Conservation (phyloP, 2,888 invertebrate species). For the Parasteatoda lunata region DNA sequence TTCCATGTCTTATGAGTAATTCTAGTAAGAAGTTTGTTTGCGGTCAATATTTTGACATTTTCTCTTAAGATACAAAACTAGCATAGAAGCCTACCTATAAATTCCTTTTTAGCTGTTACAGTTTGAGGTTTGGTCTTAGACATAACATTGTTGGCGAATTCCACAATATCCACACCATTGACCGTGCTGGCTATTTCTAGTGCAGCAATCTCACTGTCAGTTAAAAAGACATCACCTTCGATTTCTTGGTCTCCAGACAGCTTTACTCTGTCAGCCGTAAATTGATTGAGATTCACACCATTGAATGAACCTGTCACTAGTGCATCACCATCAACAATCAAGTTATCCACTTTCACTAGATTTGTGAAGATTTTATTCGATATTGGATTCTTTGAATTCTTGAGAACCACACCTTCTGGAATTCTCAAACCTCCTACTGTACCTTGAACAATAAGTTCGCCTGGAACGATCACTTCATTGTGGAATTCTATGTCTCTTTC, state of each 20-base stretch:
- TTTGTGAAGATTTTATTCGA: conserved; percentile 52
- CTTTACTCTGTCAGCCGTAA: conserved; percentile 35
- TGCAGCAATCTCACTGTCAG: conserved; percentile 27
- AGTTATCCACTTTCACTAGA: conserved; percentile 35
- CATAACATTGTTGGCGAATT: conserved; percentile 67
- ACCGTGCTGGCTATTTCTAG: conserved; percentile 34
- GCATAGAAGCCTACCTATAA: conserved; percentile 12
- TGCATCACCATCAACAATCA: conserved; percentile 33
- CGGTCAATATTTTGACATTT: not conserved
- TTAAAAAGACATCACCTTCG: conserved; percentile 37
- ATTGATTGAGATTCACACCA: conserved; percentile 30
- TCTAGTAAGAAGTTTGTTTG: too few relatives aligned
- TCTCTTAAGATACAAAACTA: too few relatives aligned
- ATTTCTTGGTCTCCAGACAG: conserved; percentile 43
- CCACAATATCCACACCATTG: conserved; percentile 50
- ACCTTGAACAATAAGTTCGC: conserved; percentile 30
- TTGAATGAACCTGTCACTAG: conserved; percentile 36
- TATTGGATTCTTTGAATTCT: conserved; percentile 15
- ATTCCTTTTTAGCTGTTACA: conserved; percentile 41
- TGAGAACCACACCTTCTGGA: conserved; percentile 60
- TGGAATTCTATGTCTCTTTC: conserved; percentile 39
- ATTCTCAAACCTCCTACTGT: conserved; percentile 43
- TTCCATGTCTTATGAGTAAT: too few relatives aligned
- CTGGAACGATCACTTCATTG: conserved; percentile 46
- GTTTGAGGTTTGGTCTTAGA: conserved; percentile 55